Conservation (phyloP, 2,888 invertebrate genomes). For the Drosophila demipolita region DNA sequence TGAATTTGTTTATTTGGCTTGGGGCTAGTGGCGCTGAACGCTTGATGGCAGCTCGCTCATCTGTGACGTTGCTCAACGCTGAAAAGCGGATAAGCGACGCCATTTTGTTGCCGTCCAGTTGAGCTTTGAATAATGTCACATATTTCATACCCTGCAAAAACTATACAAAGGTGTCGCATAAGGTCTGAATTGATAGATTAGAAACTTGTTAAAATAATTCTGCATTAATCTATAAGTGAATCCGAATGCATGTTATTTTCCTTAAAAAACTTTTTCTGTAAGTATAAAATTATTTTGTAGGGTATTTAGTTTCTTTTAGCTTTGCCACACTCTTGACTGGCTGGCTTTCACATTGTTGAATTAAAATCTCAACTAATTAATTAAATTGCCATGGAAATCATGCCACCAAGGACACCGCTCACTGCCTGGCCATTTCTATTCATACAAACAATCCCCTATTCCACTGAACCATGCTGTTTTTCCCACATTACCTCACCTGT, state of each 20-base stretch:
- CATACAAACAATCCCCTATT: neutral
- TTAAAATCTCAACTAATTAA: slow-evolving; percentile 51
- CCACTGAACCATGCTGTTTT: neutral
- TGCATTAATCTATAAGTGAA: neutral
- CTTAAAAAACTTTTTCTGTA: neutral
- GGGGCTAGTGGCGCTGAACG: slow-evolving; percentile 42
- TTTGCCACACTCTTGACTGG: neutral
- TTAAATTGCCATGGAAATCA: slow-evolving; percentile 49
- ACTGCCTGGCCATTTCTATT: neutral
- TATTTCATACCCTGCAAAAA: neutral
- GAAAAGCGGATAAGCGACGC: slow-evolving; percentile 23
- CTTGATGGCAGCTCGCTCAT: slow-evolving; percentile 50
- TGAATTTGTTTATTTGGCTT: slow-evolving; percentile 13
- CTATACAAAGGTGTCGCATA: neutral
- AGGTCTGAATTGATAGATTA: neutral
- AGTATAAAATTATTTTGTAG: neutral
- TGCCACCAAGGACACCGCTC: slow-evolving; percentile 27
- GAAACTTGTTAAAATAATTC: neutral
- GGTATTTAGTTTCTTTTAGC: neutral
- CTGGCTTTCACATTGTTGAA: slow-evolving; percentile 26
- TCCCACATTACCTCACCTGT: neutral
- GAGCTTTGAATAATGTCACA: slow-evolving; percentile 8
- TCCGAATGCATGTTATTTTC: neutral
- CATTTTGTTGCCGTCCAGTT: slow-evolving; percentile 22
- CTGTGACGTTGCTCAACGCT: slow-evolving; percentile 31